phyloP scores from a whole-genome alignment of 1,140 invertebrate species.

The Orius laevigatus region DNA sequence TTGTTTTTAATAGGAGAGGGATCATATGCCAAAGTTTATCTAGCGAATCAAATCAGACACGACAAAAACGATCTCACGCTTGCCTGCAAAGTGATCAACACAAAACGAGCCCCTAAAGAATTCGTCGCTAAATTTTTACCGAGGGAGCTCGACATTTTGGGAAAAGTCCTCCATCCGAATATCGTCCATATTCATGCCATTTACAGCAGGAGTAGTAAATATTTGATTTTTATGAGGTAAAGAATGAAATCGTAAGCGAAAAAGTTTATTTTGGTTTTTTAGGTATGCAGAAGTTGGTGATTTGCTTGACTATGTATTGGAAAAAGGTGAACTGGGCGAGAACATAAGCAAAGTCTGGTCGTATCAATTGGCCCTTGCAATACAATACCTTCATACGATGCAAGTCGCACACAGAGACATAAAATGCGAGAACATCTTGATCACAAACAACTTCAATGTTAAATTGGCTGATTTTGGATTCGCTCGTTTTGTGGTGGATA shows the following conservation, averaged over 20 bases:
- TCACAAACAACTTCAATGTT: slow-evolving; percentile 49
- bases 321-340: slow-evolving; percentile 42
- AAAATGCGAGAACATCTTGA: slow-evolving; percentile 62
- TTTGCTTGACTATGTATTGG: slow-evolving; percentile 42
- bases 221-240: slow-evolving; percentile 14
- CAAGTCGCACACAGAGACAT: slow-evolving; percentile 57
- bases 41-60: slow-evolving; percentile 26
- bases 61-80: slow-evolving; percentile 27
- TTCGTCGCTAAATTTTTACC: slow-evolving; percentile 58
- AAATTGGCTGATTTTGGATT: slow-evolving; percentile 77
- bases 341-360: slow-evolving; percentile 48
- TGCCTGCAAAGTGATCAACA: slow-evolving; percentile 60
- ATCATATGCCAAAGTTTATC: slow-evolving; percentile 11
- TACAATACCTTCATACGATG: slow-evolving; percentile 52
- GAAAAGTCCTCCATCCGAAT: slow-evolving; percentile 51
- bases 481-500: slow-evolving; percentile 31
- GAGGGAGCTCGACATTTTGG: slow-evolving; percentile 49
- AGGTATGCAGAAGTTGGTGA: slow-evolving; percentile 44
- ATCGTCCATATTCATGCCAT: slow-evolving; percentile 51
- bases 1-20: slow-evolving; percentile 10
- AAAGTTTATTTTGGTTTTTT: neutral
- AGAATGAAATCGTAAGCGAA: neutral
- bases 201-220: slow-evolving; percentile 51
- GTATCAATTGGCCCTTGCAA: slow-evolving; percentile 41
- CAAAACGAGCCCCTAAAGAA: slow-evolving; percentile 45